Evolutionary conservation across 2,113 vertebrate genomes (phyloP).

Genomic region (Mixornis gularis): DNA sequence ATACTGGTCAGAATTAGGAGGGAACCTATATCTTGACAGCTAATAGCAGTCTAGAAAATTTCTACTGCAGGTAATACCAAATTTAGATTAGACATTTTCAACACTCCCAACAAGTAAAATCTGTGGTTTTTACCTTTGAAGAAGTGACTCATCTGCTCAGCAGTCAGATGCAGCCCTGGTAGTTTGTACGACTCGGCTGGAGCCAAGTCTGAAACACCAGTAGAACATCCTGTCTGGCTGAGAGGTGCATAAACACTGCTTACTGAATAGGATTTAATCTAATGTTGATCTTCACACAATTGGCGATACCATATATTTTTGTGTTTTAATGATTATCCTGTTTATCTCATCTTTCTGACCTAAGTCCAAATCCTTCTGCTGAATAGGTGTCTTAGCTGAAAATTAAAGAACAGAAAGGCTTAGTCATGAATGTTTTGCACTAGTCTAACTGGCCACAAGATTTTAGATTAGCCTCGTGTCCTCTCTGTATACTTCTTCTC

Average conservation of each 20-base stretch:
- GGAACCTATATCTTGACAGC: background rate
- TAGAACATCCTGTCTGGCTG: slow-evolving; percentile 51
- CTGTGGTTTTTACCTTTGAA: background rate
- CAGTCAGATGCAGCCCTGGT: background rate
- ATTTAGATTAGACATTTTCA: background rate
- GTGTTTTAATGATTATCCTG: slow-evolving; percentile 48
- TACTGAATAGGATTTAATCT: slow-evolving; percentile 38
- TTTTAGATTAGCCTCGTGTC: background rate
- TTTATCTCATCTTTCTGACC: slow-evolving; percentile 46
- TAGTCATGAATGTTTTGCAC: background rate
- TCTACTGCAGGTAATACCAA: background rate
- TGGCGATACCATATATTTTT: background rate
- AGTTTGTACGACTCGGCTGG: background rate
- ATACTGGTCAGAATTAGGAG: background rate
- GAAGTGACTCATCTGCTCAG: background rate
- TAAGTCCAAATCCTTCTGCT: slow-evolving; percentile 22
- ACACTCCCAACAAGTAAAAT: background rate
- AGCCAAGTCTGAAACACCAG: slow-evolving; percentile 35
- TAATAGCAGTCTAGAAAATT: background rate
- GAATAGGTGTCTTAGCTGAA: slow-evolving; percentile 26
- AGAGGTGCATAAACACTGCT: slow-evolving; percentile 37
- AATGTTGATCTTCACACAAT: background rate
- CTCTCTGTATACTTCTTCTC: background rate
- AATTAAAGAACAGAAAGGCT: background rate
- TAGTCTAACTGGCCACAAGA: background rate